Percentiles rank a stretch among this genome's conserved stretches.
These are phyloP conservation scores for Zhuqinia jingwanae DNA, from an alignment of 2,888 invertebrate species.

Conservation along the genomic window DNA sequence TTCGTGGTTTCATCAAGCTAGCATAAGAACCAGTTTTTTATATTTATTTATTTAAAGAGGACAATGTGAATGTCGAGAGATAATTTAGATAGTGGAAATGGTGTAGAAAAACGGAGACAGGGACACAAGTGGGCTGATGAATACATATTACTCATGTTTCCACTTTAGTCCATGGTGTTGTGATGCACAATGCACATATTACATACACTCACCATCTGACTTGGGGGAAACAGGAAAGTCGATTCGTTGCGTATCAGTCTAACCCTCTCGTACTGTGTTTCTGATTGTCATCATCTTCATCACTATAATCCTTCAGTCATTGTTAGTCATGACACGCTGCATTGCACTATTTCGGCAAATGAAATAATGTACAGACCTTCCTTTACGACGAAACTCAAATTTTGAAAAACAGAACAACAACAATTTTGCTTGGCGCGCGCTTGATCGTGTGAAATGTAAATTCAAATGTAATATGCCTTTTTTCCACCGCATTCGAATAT, in stretches of 20 bases:
- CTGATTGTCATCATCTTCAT: background rate
- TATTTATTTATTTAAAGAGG: background rate
- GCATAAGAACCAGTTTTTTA: slow-evolving; percentile 15
- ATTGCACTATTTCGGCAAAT: slow-evolving; percentile 25
- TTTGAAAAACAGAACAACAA: too few relatives aligned
- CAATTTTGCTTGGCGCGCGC: too few relatives aligned
- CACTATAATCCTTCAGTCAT: slow-evolving; percentile 6
- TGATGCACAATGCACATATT: too few relatives aligned
- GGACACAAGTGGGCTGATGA: slow-evolving; percentile 41
- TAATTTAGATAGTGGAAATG: slow-evolving; percentile 59
- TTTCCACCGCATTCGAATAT: too few relatives aligned
- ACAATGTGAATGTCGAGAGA: background rate
- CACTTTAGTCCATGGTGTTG: too few relatives aligned
- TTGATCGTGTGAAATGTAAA: too few relatives aligned
- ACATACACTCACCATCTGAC: too few relatives aligned
- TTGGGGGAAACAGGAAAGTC: slow-evolving; percentile 7
- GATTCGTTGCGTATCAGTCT: background rate
- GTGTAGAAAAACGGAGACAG: slow-evolving; percentile 49
- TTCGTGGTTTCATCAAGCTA: too few relatives aligned
- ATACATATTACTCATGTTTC: slow-evolving; percentile 65
- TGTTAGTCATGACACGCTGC: slow-evolving; percentile 16
- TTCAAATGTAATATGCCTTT: too few relatives aligned
- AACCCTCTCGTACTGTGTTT: background rate
- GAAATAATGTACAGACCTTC: background rate
- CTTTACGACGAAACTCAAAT: background rate